These are phyloP conservation scores for Microtus oregoni DNA, from an alignment of 2,113 vertebrate genomes.

Conservation along the genomic window DNA sequence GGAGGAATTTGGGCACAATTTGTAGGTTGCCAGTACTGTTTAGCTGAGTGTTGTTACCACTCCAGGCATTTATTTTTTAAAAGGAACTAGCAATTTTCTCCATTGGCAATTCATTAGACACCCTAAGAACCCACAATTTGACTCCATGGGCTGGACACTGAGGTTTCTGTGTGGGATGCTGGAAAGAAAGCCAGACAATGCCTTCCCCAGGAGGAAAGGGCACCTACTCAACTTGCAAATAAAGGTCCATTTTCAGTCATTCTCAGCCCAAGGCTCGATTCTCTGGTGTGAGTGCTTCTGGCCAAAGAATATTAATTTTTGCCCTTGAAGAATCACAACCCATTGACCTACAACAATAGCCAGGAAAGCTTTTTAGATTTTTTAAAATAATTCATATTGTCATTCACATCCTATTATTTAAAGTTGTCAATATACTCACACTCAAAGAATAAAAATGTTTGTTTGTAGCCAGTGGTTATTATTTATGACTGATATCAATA, in stretches of 20 bases:
- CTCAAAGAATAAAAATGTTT: constrained; percentile 26
- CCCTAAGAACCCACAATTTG: neutral
- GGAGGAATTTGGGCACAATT: neutral
- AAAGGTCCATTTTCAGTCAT: constrained; percentile 61
- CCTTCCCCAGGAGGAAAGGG: constrained; percentile 14
- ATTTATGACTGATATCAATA: neutral
- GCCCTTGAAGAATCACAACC: constrained; percentile 47
- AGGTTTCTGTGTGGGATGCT: neutral
- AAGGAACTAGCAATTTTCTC: constrained; percentile 52
- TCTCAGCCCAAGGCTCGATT: constrained; percentile 59
- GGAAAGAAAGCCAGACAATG: neutral
- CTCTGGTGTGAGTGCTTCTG: constrained; percentile 46
- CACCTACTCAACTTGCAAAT: constrained; percentile 53
- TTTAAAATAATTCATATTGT: constrained; percentile 50
- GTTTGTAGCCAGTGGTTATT: neutral
- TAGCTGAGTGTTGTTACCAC: constrained; percentile 37
- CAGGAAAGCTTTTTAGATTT: constrained; percentile 51
- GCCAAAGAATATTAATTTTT: constrained; percentile 52
- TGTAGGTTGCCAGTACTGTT: neutral
- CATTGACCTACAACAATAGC: neutral
- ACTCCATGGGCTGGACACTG: accelerated
- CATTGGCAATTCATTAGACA: constrained; percentile 25
- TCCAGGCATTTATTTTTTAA: constrained; percentile 37
- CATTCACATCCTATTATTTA: constrained; percentile 25
- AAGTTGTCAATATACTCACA: constrained; percentile 8